Percentiles rank a stretch among this genome's conserved stretches.
Conservation (phyloP, 2,888 invertebrate species). For the Pasiphila rectangulata region DNA sequence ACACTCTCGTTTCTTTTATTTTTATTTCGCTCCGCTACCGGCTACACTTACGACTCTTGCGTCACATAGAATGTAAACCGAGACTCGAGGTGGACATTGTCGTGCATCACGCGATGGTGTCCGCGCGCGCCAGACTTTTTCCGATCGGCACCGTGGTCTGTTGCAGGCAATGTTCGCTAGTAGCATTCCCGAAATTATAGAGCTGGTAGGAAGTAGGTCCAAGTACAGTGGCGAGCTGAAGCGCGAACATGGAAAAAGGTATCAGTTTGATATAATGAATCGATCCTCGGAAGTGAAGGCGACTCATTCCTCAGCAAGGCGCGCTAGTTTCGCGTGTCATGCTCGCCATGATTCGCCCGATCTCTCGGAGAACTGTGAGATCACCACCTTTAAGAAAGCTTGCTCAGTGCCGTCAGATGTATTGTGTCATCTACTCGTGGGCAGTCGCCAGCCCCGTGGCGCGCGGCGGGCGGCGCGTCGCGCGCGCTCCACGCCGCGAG, state of each 20-base stretch:
- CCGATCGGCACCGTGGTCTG: conserved; percentile 82
- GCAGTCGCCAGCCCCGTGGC: conserved; percentile 49
- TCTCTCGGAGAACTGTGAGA: conserved; percentile 65
- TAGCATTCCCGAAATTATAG: conserved; percentile 99
- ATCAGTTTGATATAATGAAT: conserved; percentile 79
- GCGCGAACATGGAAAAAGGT: conserved; percentile 99
- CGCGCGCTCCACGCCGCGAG: conserved; percentile 42
- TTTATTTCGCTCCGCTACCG: conserved; percentile 77
- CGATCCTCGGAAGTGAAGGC: conserved; percentile 70
- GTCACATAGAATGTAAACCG: conserved; percentile 70
- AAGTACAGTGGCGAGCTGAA: conserved; percentile 99
- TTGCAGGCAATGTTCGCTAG: conserved; percentile 99
- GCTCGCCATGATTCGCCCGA: conserved; percentile 67
- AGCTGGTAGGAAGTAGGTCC: conserved; percentile 99
- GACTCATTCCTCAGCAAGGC: conserved; percentile 58
- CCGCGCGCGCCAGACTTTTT: conserved; percentile 61
- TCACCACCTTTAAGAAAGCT: conserved; percentile 76
- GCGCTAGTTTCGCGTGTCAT: conserved; percentile 38
- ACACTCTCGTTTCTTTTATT: conserved; percentile 71
- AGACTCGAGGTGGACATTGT: conserved; percentile 76
- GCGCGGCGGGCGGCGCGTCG: conserved; percentile 42
- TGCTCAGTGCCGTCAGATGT: conserved; percentile 82
- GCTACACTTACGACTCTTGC: conserved; percentile 67
- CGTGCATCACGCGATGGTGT: conserved; percentile 79
- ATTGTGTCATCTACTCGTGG: conserved; percentile 81